Conservation (phyloP, 2,888 invertebrate species). For the Phragmatobia fuliginosa region DNA sequence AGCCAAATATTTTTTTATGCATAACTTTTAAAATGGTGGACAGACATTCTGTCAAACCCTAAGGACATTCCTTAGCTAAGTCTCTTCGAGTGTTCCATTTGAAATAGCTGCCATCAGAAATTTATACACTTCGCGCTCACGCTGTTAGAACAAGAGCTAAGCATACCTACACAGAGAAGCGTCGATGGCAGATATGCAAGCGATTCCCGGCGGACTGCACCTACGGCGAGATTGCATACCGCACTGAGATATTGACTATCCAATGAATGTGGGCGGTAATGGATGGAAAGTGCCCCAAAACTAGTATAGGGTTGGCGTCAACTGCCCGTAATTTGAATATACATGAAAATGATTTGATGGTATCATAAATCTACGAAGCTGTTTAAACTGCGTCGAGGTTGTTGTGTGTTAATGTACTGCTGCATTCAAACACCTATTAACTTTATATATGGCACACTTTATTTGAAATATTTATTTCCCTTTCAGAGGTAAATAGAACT, state of each 20-base stretch:
- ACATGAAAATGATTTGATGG: constrained; percentile 48
- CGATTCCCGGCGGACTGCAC: constrained; percentile 60
- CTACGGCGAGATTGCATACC: constrained; percentile 74
- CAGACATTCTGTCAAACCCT: not conserved
- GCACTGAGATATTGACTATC: constrained; percentile 69
- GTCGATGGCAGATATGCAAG: constrained; percentile 65
- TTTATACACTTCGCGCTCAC: constrained; percentile 44
- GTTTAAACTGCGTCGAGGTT: constrained; percentile 35
- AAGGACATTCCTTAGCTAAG: constrained; percentile 14
- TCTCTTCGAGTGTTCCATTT: constrained; percentile 29
- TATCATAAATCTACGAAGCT: constrained; percentile 46
- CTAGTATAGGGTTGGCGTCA: constrained; percentile 54
- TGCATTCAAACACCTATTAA: constrained; percentile 17
- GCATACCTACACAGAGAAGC: constrained; percentile 51
- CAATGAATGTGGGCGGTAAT: constrained; percentile 77
- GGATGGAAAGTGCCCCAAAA: constrained; percentile 71
- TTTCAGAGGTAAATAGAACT: not conserved
- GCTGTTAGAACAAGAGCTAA: constrained; percentile 44
- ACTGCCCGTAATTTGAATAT: constrained; percentile 50
- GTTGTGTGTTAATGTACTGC: constrained; percentile 34
- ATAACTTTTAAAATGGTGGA: not conserved
- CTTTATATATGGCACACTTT: not conserved
- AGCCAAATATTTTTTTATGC: too few species aligned
- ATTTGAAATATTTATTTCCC: not conserved
- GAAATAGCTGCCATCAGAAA: constrained; percentile 40